phyloP scores from a whole-genome alignment of 2,888 invertebrate genomes.

The Drosophila emarginata region DNA sequence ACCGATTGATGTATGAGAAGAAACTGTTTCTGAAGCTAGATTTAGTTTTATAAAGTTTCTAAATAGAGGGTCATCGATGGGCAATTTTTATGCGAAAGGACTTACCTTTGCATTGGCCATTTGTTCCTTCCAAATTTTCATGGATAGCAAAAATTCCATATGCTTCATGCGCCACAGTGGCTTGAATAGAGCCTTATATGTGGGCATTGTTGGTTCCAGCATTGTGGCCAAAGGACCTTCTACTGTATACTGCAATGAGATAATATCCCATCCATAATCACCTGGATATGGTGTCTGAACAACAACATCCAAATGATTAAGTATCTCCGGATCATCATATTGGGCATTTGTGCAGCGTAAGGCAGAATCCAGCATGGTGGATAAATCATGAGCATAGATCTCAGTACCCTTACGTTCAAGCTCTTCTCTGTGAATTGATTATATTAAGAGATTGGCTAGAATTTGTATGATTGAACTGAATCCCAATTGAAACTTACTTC shows the following conservation, averaged over 20 bases:
- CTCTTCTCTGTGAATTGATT: conserved; percentile 87
- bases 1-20: no score
- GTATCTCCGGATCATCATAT: conserved; percentile 94
- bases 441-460: neutral
- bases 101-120: conserved; percentile 82
- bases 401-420: conserved; percentile 93
- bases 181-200: conserved; percentile 81
- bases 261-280: conserved; percentile 82
- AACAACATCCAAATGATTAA: conserved; percentile 93
- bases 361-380: conserved; percentile 92
- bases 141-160: conserved; percentile 81
- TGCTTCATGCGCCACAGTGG: conserved; percentile 82
- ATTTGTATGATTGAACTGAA: no score
- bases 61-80: no score
- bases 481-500: conserved; percentile 85
- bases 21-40: no score
- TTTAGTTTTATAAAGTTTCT: no score
- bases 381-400: conserved; percentile 93
- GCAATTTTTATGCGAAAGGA: neutral
- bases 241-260: conserved; percentile 81
- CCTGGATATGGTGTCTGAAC: conserved; percentile 83
- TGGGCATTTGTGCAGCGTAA: conserved; percentile 96
- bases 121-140: conserved; percentile 82
- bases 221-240: conserved; percentile 82
- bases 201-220: conserved; percentile 81